A percentile compares a stretch with the other conserved stretches of the same genome.
These are phyloP conservation scores for Geopemphigus sp. DNA, from an alignment of 1,140 invertebrate species.

Conservation along the genomic window DNA sequence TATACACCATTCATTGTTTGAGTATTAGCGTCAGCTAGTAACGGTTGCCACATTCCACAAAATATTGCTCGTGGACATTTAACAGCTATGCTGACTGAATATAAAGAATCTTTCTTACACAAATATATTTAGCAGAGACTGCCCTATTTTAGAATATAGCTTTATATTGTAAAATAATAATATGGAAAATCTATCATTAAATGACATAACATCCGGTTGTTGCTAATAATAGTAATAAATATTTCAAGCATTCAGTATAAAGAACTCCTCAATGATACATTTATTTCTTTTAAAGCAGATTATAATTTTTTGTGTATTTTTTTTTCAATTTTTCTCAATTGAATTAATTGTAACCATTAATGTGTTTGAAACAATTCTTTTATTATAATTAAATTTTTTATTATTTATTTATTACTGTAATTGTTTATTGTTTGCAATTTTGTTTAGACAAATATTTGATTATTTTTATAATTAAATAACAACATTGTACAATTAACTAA, in stretches of 20 bases:
- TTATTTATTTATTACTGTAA: constrained; percentile 18
- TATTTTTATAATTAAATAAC: constrained; percentile 14
- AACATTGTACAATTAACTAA: not conserved
- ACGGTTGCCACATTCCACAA: constrained; percentile 82
- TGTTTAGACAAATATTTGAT: not conserved
- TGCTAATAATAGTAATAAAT: constrained; percentile 71
- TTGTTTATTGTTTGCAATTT: not conserved
- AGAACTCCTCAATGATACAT: constrained; percentile 79
- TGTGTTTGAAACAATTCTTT: not conserved
- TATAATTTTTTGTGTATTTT: constrained; percentile 71
- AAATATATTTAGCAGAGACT: constrained; percentile 87
- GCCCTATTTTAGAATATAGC: constrained; percentile 81
- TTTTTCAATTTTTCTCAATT: constrained; percentile 33
- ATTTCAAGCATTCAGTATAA: constrained; percentile 84
- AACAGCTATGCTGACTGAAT: constrained; percentile 74
- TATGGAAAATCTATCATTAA: constrained; percentile 87
- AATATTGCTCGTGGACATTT: constrained; percentile 85
- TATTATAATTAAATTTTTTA: not conserved
- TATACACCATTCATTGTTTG: no score
- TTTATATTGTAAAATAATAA: constrained; percentile 81
- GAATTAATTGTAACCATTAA: constrained; percentile 3
- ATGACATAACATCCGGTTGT: constrained; percentile 83
- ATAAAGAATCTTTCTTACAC: constrained; percentile 77
- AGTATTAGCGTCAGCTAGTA: constrained; percentile 85
- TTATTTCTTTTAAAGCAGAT: constrained; percentile 92